These are phyloP conservation scores for Gasteruption jaculator DNA, from an alignment of 2,888 invertebrate genomes.

Conservation along the genomic window DNA sequence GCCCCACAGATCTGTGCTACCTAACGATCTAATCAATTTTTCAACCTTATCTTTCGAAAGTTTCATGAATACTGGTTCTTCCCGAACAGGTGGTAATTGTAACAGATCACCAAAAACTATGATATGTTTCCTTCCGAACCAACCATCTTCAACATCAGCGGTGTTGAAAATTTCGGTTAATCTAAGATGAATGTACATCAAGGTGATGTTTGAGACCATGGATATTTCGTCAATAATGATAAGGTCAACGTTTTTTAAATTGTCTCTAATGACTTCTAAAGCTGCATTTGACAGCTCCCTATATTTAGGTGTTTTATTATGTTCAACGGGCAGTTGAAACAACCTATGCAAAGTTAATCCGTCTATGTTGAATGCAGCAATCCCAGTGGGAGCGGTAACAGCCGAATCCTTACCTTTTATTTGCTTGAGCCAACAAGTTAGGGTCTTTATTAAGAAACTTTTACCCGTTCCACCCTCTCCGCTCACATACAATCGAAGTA, in stretches of 20 bases:
- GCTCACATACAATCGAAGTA: constrained; percentile 26
- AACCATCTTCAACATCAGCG: constrained; percentile 29
- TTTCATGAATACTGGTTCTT: constrained; percentile 28
- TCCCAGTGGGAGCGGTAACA: constrained; percentile 36
- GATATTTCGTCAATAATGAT: constrained; percentile 34
- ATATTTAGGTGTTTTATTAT: constrained; percentile 34
- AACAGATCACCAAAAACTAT: constrained; percentile 36
- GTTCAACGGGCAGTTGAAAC: constrained; percentile 37
- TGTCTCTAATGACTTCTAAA: constrained; percentile 27
- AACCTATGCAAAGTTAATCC: constrained; percentile 38
- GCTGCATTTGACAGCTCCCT: constrained; percentile 30
- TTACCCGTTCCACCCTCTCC: constrained; percentile 37
- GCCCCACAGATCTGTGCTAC: constrained; percentile 29
- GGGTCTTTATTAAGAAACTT: constrained; percentile 34
- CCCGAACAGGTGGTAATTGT: constrained; percentile 35
- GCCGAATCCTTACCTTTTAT: constrained; percentile 29
- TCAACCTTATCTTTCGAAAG: constrained; percentile 22
- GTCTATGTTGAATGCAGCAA: constrained; percentile 41
- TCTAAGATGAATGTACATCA: constrained; percentile 31
- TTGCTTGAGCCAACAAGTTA: constrained; percentile 31
- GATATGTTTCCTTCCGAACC: constrained; percentile 35
- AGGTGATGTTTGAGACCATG: constrained; percentile 28
- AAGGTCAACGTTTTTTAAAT: constrained; percentile 31
- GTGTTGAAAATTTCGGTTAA: constrained; percentile 34
- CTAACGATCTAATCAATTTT: constrained; percentile 18